Percentiles rank a stretch among this genome's conserved stretches.
phyloP scores from a whole-genome alignment of 1,140 invertebrate genomes.

The Diachasmimorpha longicaudata region DNA sequence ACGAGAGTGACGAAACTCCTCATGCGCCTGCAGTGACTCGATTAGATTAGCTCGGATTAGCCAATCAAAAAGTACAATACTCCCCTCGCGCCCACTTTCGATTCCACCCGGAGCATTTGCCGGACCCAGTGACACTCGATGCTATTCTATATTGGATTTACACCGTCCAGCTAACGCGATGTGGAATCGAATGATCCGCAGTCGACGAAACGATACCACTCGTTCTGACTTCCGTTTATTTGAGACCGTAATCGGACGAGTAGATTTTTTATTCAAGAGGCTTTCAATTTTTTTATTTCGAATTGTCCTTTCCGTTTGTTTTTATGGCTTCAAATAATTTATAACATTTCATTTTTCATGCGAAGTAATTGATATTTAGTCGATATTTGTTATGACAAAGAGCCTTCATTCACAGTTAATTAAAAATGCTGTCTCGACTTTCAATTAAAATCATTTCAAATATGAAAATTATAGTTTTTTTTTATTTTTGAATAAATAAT shows the following conservation, averaged over 20 bases:
- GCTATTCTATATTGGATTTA: slow-evolving; percentile 60
- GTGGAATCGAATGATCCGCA: slow-evolving; percentile 57
- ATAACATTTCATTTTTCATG: too few relatives aligned
- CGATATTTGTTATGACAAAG: too few relatives aligned
- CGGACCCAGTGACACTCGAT: slow-evolving; percentile 57
- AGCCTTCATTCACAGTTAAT: too few relatives aligned
- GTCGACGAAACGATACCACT: slow-evolving; percentile 47
- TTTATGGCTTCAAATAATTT: too few relatives aligned
- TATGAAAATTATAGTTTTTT: too few relatives aligned
- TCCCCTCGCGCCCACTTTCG: slow-evolving; percentile 35
- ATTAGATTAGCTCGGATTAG: slow-evolving; percentile 63
- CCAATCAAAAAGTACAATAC: slow-evolving; percentile 63
- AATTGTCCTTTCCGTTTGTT: background rate
- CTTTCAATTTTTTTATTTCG: slow-evolving; percentile 16
- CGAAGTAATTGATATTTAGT: too few relatives aligned
- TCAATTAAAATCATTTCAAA: too few relatives aligned
- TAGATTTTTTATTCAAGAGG: background rate
- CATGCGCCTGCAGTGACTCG: slow-evolving; percentile 31
- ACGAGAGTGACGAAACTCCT: background rate
- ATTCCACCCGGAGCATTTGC: slow-evolving; percentile 5
- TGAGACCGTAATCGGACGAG: background rate
- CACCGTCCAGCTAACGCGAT: slow-evolving; percentile 54
- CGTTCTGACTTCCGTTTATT: slow-evolving; percentile 5
- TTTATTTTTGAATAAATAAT: too few relatives aligned
- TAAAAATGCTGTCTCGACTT: too few relatives aligned